Evolutionary conservation across 2,888 invertebrate genomes (phyloP), one percentile per base, ranked within the genome.

Genomic region (Plusia festucae): DNA sequence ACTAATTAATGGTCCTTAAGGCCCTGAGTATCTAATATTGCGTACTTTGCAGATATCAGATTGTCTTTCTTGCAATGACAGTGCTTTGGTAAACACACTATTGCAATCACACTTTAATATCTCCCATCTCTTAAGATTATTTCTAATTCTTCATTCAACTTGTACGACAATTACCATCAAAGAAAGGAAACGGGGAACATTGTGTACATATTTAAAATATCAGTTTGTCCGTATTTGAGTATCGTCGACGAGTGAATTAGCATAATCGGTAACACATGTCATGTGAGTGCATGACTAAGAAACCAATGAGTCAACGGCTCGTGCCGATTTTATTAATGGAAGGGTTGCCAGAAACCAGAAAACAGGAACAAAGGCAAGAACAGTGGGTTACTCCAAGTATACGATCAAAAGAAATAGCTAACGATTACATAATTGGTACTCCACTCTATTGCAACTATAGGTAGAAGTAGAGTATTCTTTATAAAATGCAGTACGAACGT

Each of bases 261-360:
- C 72, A 73, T 74, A 72, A 74, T 71, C 59, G 60, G 27, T 61
- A 59, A 68, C 76, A 74, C 76, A 76, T 74, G 74, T 74, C 76
- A 71, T 66, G 60, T 74, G 34, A 18, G 59, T 53, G 51, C 51
- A 70, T 71, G 72, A 73, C 63, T 76, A 71, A 74, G 63, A 4
- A 62, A 61, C 56, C 60, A 67, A 74, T 74, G 74, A 74, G 60
- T 74, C 74, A 74, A 61, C 62, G 49, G 8, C 34, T 51, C 72
- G 76, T 68, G 54, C 68, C 64, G 72, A 68, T 59, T 56, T 75
- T 70, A 53, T 68, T 20, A 68, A 74, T 76, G 68, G 59, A 64
- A 72, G 57, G 24, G 27, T 34, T 70, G 22, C 8, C 40, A 51
- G 20, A 65, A 61, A 15, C 24, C n/a, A 20, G 24, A 44, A 65